These are phyloP conservation scores for Smittia aterrima DNA, from an alignment of 2,888 invertebrate genomes.

Conservation along the genomic window DNA sequence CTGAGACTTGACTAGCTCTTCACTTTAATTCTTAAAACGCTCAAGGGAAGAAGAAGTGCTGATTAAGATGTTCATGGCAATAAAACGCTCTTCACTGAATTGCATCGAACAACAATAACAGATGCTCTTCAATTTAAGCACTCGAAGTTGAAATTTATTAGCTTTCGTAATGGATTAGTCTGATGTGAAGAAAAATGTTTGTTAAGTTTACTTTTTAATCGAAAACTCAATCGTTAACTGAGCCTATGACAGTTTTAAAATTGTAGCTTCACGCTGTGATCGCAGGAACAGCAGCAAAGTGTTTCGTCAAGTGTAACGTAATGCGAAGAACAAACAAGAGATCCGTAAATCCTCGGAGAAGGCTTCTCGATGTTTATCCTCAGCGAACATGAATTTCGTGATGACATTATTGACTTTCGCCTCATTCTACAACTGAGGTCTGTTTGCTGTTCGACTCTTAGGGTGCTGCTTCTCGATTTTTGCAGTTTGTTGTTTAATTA, in stretches of 20 bases:
- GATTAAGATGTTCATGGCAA: neutral
- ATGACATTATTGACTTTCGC: slow-evolving; percentile 19
- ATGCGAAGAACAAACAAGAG: neutral
- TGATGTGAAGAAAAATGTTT: too few relatives aligned
- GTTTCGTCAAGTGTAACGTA: slow-evolving; percentile 1
- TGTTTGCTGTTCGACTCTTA: neutral
- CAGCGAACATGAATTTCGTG: neutral
- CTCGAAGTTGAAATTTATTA: too few relatives aligned
- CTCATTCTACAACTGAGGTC: neutral
- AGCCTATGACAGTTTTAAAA: too few relatives aligned
- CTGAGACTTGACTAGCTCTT: neutral
- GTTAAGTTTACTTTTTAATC: too few relatives aligned
- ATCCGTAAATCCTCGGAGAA: neutral
- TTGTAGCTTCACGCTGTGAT: too few relatives aligned
- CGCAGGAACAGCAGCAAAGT: neutral
- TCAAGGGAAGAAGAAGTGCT: too few relatives aligned
- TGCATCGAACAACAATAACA: too few relatives aligned
- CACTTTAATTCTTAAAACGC: too few relatives aligned
- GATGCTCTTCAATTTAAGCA: too few relatives aligned
- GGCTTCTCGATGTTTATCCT: neutral
- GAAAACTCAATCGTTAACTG: too few relatives aligned
- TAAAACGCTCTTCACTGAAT: too few relatives aligned
- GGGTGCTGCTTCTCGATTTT: neutral
- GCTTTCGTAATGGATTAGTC: too few relatives aligned
- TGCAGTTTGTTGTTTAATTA: slow-evolving; percentile 7